These are phyloP conservation scores for Palloptera scutellata DNA, from an alignment of 2,888 invertebrate genomes.

Conservation along the genomic window DNA sequence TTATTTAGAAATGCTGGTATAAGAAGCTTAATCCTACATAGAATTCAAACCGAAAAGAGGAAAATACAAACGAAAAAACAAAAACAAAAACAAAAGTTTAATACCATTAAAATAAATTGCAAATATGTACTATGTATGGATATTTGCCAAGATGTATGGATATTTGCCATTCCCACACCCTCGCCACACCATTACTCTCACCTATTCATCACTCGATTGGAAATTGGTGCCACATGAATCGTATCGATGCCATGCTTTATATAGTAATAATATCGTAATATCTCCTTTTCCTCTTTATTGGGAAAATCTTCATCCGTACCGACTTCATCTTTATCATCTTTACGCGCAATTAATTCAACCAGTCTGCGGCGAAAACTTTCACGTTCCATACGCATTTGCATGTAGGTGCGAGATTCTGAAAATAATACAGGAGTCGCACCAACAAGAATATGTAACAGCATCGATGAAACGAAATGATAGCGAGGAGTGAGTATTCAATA, in stretches of 20 bases:
- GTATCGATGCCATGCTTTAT: slow-evolving; percentile 91
- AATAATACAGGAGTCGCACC: neutral
- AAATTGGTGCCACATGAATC: slow-evolving; percentile 85
- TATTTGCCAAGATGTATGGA: slow-evolving; percentile 1
- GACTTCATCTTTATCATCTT: slow-evolving; percentile 57
- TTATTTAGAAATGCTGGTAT: slow-evolving; percentile 71
- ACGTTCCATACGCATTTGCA: slow-evolving; percentile 75
- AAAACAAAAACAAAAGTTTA: neutral
- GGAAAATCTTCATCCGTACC: slow-evolving; percentile 64
- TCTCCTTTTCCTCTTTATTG: slow-evolving; percentile 72
- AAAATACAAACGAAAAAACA: slow-evolving; percentile 9
- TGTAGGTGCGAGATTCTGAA: slow-evolving; percentile 72
- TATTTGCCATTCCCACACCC: neutral
- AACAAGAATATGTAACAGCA: neutral
- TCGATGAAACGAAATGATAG: neutral
- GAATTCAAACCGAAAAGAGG: neutral
- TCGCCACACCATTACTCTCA: slow-evolving; percentile 46
- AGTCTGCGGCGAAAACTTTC: slow-evolving; percentile 84
- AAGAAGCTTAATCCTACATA: slow-evolving; percentile 69
- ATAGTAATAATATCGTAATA: slow-evolving; percentile 87
- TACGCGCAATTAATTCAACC: slow-evolving; percentile 75
- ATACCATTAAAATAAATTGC: too few relatives aligned
- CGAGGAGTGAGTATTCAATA: neutral
- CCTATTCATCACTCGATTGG: slow-evolving; percentile 74
- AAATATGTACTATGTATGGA: neutral